Evolutionary conservation across 2,888 invertebrate species (phyloP).

Genomic region (Mythimna albipuncta): DNA sequence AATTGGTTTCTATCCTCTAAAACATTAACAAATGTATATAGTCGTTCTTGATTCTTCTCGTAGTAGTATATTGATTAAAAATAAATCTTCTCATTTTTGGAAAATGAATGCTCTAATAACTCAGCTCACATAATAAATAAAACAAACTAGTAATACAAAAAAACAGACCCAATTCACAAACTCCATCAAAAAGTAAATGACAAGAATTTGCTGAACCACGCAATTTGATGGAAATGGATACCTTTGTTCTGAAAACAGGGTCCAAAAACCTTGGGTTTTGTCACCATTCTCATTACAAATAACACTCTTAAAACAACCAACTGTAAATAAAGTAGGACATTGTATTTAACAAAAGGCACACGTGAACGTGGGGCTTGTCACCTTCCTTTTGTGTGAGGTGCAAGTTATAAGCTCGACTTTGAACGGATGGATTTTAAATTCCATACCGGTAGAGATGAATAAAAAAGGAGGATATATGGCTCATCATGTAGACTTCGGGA

Average conservation of each 20-base stretch:
- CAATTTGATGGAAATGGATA: slow-evolving; percentile 57
- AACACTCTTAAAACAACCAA: slow-evolving; percentile 56
- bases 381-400: slow-evolving; percentile 37
- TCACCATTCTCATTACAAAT: slow-evolving; percentile 49
- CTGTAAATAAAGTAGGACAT: slow-evolving; percentile 59
- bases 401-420: slow-evolving; percentile 41
- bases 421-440: background rate
- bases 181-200: slow-evolving; percentile 53
- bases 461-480: background rate
- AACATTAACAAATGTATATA: too few relatives aligned
- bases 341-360: slow-evolving; percentile 64
- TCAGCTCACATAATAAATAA: background rate
- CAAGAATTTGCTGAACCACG: slow-evolving; percentile 49
- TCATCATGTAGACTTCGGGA: background rate
- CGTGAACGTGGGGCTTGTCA: slow-evolving; percentile 46
- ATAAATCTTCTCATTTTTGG: too few relatives aligned
- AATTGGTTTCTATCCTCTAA: too few relatives aligned
- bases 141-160: background rate
- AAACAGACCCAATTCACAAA: slow-evolving; percentile 19
- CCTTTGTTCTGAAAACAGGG: slow-evolving; percentile 52
- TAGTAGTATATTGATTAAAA: too few relatives aligned
- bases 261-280: slow-evolving; percentile 47
- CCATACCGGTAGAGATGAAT: background rate
- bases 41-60: too few relatives aligned
- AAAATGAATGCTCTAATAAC: too few relatives aligned